A percentile compares a stretch with the other conserved stretches of the same genome.
Conservation (phyloP, 2,797 vertebrate species). For the Sebastes elongatus region DNA sequence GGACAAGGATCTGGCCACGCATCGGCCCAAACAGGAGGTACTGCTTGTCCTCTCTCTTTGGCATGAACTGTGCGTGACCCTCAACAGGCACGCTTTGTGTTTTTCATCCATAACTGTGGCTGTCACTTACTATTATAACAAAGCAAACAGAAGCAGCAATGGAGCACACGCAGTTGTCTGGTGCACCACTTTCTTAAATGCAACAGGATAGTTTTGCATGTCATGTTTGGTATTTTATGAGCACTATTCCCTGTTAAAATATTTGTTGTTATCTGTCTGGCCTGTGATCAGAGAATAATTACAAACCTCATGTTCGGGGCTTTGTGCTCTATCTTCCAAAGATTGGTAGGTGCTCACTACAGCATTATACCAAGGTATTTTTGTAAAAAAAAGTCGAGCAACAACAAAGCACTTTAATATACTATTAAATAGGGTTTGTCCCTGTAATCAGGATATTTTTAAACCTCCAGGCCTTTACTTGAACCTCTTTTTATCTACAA, state of each 20-base stretch:
- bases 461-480: background rate
- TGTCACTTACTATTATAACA: background rate
- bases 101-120: constrained; percentile 22
- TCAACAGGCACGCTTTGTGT: constrained; percentile 46
- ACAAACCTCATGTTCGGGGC: background rate
- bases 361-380: background rate
- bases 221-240: background rate
- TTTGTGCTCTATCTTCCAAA: background rate
- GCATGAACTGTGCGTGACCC: constrained; percentile 61
- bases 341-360: background rate
- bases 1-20: constrained; percentile 92
- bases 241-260: background rate
- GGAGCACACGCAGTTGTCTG: background rate
- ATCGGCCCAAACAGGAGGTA: constrained; percentile 99
- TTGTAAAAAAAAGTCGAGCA: background rate
- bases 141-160: background rate
- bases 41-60: constrained; percentile 70
- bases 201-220: background rate
- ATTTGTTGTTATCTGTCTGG: background rate
- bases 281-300: background rate
- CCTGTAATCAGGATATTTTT: background rate
- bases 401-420: background rate
- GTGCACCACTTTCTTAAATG: background rate
- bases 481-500: background rate
- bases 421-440: background rate